Evolutionary conservation across 2,113 vertebrate genomes (phyloP), one percentile per base, ranked within the genome.

Genomic region (Pelvicachromis taeniatus): DNA sequence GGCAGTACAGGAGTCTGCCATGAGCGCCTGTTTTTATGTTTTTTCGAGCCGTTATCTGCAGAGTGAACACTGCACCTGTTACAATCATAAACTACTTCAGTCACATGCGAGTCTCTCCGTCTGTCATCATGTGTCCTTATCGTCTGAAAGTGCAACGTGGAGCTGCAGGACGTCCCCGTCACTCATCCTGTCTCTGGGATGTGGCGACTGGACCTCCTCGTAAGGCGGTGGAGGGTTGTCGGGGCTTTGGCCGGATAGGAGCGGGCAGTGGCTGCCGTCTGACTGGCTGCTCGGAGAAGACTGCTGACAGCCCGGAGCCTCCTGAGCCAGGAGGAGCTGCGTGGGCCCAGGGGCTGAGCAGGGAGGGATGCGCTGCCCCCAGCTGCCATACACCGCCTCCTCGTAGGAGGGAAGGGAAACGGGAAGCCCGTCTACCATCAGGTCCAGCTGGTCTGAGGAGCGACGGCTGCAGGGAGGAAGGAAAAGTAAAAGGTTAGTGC

Each of bases 401-500:
- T 96, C 96, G 2, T 96, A 97, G 85, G 96, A 95, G 2, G 96
- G 96, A 1, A 96, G 94, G 4, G 94, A 89, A 2, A 95, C 92
- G 0, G 93, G 94, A 21, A 92, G 82, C 6, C 95, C 93, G 16
- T 95, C 95, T 55, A 91, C 92, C 91, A 94, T 93, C 88, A 96
- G 93, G 89, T 96, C 96, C 90, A 96, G 55, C 89, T 96, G 96
- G 91, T 96, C 96, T 3, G 96, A 96, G 26, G 95, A 93, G 14
- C 95, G 92, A 3, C 96, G 94, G 80, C 89, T 94, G 91, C 58
- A 4, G 77, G 45, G 82, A 79, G 23, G 80, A 10, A 59, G 81
- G 77, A 19, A 81, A 12, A 54, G 53, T 80, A 3, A 45, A 5
- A 13, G 19, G 68, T 50, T 75, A 31, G 50, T 50, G 42, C 23